These are phyloP conservation scores for Malurus melanocephalus DNA, from an alignment of 2,113 vertebrate species.

Conservation along the genomic window DNA sequence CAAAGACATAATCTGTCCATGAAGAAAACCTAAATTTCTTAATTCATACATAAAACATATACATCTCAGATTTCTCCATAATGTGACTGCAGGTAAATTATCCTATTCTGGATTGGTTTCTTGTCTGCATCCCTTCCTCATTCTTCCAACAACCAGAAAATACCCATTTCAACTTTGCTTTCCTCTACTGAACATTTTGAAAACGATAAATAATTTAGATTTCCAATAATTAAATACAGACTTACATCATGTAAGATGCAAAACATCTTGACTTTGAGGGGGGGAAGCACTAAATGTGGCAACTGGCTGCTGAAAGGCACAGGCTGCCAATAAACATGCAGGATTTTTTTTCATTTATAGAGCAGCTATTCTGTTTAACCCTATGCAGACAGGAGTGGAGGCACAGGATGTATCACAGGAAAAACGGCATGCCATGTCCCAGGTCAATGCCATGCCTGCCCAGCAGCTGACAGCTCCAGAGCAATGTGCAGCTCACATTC, in stretches of 20 bases:
- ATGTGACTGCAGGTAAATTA: neutral
- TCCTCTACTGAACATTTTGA: neutral
- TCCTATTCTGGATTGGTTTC: neutral
- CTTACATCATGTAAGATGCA: neutral
- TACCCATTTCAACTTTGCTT: neutral
- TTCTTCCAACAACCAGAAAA: neutral
- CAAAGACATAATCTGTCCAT: neutral
- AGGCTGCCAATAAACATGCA: neutral
- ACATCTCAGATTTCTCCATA: neutral
- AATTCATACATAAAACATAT: neutral
- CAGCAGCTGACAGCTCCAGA: neutral
- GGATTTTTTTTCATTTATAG: neutral
- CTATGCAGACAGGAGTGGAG: neutral
- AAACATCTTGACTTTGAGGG: neutral
- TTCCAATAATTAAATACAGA: neutral
- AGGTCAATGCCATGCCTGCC: neutral
- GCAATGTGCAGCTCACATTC: fast-evolving
- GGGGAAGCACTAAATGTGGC: neutral
- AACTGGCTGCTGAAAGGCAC: neutral
- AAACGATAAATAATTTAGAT: neutral
- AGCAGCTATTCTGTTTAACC: neutral
- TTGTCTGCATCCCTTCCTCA: neutral
- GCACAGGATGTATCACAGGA: neutral
- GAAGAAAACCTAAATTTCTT: neutral
- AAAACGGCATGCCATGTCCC: neutral